A percentile compares a stretch with the other conserved stretches of the same genome.
Conservation (phyloP, 37 sponge, comb jelly and placozoan genomes). For the Tethya wilhelma region DNA sequence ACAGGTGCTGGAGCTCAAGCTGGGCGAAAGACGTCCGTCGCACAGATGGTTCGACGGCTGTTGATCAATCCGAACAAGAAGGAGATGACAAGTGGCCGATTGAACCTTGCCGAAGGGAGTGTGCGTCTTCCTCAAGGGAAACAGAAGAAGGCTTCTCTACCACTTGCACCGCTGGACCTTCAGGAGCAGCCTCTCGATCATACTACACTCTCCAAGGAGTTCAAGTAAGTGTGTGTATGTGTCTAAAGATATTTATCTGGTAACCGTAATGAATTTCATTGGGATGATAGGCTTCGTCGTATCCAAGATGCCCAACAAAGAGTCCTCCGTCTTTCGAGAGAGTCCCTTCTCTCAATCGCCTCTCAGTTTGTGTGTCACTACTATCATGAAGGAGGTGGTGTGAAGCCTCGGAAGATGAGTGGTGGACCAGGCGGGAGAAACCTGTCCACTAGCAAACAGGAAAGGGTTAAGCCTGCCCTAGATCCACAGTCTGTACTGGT, state of each 20-base stretch:
- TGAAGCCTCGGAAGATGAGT: no score
- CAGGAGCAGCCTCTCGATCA: background rate
- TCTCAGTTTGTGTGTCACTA: conserved; percentile 21
- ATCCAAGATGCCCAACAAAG: conserved; percentile 5
- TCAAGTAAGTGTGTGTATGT: no score
- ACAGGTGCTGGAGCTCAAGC: no score
- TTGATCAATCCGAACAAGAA: conserved; percentile 26
- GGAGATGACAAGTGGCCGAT: background rate
- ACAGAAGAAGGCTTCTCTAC: background rate
- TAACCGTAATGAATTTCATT: no score
- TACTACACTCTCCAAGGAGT: background rate
- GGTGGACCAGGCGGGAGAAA: no score
- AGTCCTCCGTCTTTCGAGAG: conserved; percentile 27
- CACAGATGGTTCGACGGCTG: background rate
- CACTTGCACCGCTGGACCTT: no score
- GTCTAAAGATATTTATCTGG: no score
- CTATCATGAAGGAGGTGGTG: background rate
- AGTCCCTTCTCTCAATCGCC: conserved; percentile 53
- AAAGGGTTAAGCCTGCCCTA: background rate
- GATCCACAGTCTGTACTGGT: conserved; percentile 27
- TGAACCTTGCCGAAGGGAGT: background rate
- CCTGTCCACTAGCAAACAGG: background rate
- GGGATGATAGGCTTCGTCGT: conserved; percentile 12
- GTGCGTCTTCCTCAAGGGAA: background rate
- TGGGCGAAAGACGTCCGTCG: background rate